phyloP scores from a whole-genome alignment of 2,888 invertebrate species.

The Drosophila atripex region DNA sequence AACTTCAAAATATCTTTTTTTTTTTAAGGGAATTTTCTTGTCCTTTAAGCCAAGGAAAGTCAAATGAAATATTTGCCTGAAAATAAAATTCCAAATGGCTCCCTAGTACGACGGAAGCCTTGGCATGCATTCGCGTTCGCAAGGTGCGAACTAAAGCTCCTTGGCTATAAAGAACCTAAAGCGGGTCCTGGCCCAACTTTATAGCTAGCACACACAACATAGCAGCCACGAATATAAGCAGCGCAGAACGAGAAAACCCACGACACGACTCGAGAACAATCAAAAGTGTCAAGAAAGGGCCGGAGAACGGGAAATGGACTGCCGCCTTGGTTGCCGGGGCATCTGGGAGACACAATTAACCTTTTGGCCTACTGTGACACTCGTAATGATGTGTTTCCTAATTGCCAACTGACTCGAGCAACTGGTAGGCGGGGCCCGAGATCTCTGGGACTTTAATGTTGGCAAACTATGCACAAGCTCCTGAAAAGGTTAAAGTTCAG shows the following conservation, averaged over 20 bases:
- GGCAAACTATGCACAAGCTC: slow-evolving; percentile 32
- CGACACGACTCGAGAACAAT: slow-evolving; percentile 26
- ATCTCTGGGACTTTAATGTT: slow-evolving; percentile 15
- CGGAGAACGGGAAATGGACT: not conserved
- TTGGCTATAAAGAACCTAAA: slow-evolving; percentile 24
- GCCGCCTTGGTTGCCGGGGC: slow-evolving; percentile 21
- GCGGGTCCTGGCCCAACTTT: slow-evolving; percentile 3
- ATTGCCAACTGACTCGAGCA: slow-evolving; percentile 55
- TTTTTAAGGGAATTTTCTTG: no score
- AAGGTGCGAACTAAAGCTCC: slow-evolving; percentile 31
- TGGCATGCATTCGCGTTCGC: slow-evolving; percentile 6
- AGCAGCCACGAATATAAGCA: slow-evolving; percentile 13
- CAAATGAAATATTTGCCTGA: slow-evolving; percentile 22
- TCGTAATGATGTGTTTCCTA: slow-evolving; percentile 74
- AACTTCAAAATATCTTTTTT: no score
- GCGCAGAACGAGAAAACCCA: slow-evolving; percentile 18
- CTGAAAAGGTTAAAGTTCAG: slow-evolving; percentile 59
- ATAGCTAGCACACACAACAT: slow-evolving; percentile 8
- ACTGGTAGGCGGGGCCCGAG: slow-evolving; percentile 38
- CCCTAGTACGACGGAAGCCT: slow-evolving; percentile 9
- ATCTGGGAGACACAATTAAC: slow-evolving; percentile 66
- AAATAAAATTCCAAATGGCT: slow-evolving; percentile 20
- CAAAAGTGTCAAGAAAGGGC: slow-evolving; percentile 19
- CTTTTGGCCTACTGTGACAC: slow-evolving; percentile 72
- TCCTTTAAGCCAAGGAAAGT: slow-evolving; percentile 3